These are phyloP conservation scores for Toxonevra muliebris DNA, from an alignment of 2,888 invertebrate species.

Conservation along the genomic window DNA sequence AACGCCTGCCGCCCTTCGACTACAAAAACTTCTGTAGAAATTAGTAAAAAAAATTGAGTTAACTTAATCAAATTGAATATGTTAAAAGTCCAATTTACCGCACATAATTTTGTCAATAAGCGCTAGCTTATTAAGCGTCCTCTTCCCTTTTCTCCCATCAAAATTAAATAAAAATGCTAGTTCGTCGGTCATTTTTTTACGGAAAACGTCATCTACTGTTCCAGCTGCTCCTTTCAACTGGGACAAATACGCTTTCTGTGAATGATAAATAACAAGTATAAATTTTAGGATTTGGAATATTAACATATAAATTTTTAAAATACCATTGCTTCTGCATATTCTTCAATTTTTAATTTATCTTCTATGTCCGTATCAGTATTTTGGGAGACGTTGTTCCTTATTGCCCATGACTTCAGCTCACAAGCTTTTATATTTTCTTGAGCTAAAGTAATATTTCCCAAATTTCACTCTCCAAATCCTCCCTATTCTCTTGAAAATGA, in stretches of 20 bases:
- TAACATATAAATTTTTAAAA: constrained; percentile 15
- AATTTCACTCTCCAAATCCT: no score
- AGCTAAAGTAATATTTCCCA: no score
- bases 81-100: constrained; percentile 9
- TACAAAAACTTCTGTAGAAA: constrained; percentile 12
- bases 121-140: constrained; percentile 3
- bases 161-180: constrained; percentile 19
- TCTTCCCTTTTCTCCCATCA: constrained; percentile 21
- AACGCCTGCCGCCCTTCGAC: neutral
- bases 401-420: no score
- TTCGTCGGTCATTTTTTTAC: constrained; percentile 11
- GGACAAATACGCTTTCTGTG: constrained; percentile 12
- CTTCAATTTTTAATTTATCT: constrained; percentile 23
- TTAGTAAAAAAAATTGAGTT: neutral
- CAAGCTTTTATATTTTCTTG: no score
- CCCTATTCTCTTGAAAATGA: no score
- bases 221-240: neutral
- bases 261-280: constrained; percentile 1
- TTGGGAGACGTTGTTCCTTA: no score
- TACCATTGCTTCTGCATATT: constrained; percentile 27
- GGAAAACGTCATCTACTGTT: constrained; percentile 12
- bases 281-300: neutral
- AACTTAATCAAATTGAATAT: constrained; percentile 3
- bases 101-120: constrained; percentile 9
- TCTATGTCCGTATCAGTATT: no score